Evolutionary conservation across 1,140 invertebrate genomes (phyloP).

Genomic region (Samia ricini): DNA sequence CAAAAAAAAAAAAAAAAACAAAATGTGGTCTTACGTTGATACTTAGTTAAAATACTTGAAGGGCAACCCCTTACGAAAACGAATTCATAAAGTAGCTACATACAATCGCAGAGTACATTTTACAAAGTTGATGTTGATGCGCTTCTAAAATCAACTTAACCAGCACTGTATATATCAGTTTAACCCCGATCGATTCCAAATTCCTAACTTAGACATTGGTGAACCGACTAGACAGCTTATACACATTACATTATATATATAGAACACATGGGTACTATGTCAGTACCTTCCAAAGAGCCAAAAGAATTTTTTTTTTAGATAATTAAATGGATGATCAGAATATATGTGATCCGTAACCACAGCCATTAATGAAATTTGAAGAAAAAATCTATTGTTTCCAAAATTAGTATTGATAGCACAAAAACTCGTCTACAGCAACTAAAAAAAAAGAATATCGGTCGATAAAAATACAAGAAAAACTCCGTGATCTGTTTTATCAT

Average conservation of each 20-base stretch:
- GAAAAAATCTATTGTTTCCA: too few species aligned
- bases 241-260: neutral
- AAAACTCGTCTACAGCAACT: too few species aligned
- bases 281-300: neutral
- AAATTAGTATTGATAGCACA: too few species aligned
- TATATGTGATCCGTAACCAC: too few species aligned
- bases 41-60: too few species aligned
- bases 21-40: neutral
- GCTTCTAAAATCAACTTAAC: slow-evolving; percentile 27
- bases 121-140: slow-evolving; percentile 19
- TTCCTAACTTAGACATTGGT: slow-evolving; percentile 14
- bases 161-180: slow-evolving; percentile 13
- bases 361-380: too few species aligned
- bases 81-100: slow-evolving; percentile 11
- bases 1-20: neutral
- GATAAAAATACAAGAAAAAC: too few species aligned
- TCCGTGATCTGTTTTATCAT: too few species aligned
- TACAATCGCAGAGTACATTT: slow-evolving; percentile 22
- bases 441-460: too few species aligned
- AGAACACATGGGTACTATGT: neutral
- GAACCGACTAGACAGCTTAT: neutral
- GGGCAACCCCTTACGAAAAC: neutral
- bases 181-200: slow-evolving; percentile 18
- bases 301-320: too few species aligned
- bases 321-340: too few species aligned